A percentile compares a stretch with the other conserved stretches of the same genome.
phyloP scores from a whole-genome alignment of 2,113 vertebrate species.

The Phalacrocorax brasilianus region DNA sequence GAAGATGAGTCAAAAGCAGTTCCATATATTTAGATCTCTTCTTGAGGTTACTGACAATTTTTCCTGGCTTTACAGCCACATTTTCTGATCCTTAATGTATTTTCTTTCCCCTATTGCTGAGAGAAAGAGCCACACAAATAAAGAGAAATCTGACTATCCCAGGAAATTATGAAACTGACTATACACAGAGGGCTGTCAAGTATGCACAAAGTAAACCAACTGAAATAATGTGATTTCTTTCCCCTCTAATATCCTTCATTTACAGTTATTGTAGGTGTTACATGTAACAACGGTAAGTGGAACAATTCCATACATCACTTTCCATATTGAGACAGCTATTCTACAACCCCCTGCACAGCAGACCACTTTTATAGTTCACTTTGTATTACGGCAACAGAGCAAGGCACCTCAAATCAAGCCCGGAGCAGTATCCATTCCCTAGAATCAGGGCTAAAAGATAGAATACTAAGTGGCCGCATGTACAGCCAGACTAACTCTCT shows the following conservation, averaged over 20 bases:
- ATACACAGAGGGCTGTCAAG: not conserved
- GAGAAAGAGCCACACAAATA: not conserved
- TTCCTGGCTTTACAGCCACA: not conserved
- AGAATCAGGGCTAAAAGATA: not conserved
- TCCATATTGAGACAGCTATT: not conserved
- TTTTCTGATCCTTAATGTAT: conserved; percentile 7
- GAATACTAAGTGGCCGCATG: not conserved
- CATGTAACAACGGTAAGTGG: not conserved
- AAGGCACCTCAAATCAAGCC: not conserved
- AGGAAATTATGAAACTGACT: not conserved
- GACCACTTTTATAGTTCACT: not conserved
- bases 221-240: not conserved
- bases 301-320: not conserved
- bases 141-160: not conserved
- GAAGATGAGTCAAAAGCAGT: conserved; percentile 11
- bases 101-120: not conserved
- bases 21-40: not conserved
- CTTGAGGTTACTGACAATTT: not conserved
- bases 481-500: not conserved
- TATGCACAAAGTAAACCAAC: conserved; percentile 10
- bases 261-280: not conserved
- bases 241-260: not conserved
- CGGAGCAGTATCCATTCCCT: accelerated
- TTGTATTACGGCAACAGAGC: not conserved
- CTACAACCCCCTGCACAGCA: not conserved